Base-by-base conservation (phyloP, 2,797 vertebrate species). In the Pseudomugil gertrudae region DNA sequence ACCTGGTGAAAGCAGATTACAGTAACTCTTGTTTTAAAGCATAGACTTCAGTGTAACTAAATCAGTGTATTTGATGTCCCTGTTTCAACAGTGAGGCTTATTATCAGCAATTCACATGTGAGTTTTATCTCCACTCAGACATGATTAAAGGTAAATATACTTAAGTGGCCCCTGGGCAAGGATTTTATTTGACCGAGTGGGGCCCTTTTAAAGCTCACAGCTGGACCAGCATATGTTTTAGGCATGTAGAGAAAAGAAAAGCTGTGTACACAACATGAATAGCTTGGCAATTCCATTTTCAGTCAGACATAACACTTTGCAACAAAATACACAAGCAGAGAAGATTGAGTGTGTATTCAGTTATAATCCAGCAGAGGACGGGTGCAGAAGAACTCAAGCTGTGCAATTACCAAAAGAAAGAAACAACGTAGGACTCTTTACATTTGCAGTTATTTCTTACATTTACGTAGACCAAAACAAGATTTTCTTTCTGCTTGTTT, bases 111-210 rank as follows among this genome's bases (percentile, higher is more conserved):
- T 87, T 84, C 72, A 83, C 71, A 81, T 77, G 64, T 83, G 76
- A 66, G 59, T 80, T 62, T 61, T 78, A 56, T 78, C 62, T 71
- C 77, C 65, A 74, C 76, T 81, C 84, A 83, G 67, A 62, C 60
- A 57, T 85, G 74, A 90, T 90, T 87, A 89, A 90, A 86, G 74
- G 84, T 91, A 90, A 91, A 92, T 90, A 81, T 70, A 80, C 82
- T 88, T 74, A 75, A 80, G 70, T 74, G 71, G 63, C 79, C 87
- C 73, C 68, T 68, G 69, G 70, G 78, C 85, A 80, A 72, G 69
- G 76, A 82, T 86, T 81, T 85, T 69, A 73, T 60, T 70, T 83
- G 79, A 32, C 85, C 27, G 21, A 75, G 17, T 65, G 89, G 80
- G 76, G 62, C 71, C 63, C 67, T 76, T 55, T 76, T 81, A 63